Evolutionary conservation across 2,888 invertebrate species (phyloP), one percentile per base, ranked within the genome.

Genomic region (Copidosoma aretas): DNA sequence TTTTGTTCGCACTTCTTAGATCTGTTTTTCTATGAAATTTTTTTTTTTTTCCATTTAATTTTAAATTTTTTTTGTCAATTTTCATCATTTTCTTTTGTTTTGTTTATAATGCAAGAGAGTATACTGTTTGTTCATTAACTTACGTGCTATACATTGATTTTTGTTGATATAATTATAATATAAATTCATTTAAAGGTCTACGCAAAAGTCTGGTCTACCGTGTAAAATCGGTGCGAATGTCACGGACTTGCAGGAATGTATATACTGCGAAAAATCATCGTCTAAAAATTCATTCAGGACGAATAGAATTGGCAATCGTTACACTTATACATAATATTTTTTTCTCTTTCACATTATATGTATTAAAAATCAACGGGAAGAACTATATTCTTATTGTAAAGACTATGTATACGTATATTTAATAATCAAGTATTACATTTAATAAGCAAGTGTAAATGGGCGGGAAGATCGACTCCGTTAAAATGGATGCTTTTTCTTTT

Each of bases 391-490:
- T 60, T n/a, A 22, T 57, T 64, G 51, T 32, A 56, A 52, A 63
- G 59, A 60, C 43, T 63, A 53, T 19, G 32, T 32, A 32, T 52
- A 22, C 24, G 15, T 60, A 58, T 64, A 56, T 19, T 61, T 39
- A 53, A 32, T 12, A 19, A 56, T 64, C 41, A 21, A 52, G 41
- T 17, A n/a, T n/a, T 51, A 22, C 60, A 43, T 43, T 32, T 46
- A 58, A 49, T 10, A 46, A 19, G 43, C 60, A 59, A 64, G 49
- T 64, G 54, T 61, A 60, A 63, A 60, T 66, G 70, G 63, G 54
- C 70, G 66, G 70, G 66, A 66, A 63, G 63, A 66, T 67, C 60
- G 66, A 70, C 58, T 60, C 61, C 52, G 52, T 61, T 64, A 19
- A 43, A 53, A 57, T 60, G 24, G 39, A 64, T 43, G 39, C 39